phyloP scores from a whole-genome alignment of 1,140 invertebrate genomes.

The Eurosta solidaginis region DNA sequence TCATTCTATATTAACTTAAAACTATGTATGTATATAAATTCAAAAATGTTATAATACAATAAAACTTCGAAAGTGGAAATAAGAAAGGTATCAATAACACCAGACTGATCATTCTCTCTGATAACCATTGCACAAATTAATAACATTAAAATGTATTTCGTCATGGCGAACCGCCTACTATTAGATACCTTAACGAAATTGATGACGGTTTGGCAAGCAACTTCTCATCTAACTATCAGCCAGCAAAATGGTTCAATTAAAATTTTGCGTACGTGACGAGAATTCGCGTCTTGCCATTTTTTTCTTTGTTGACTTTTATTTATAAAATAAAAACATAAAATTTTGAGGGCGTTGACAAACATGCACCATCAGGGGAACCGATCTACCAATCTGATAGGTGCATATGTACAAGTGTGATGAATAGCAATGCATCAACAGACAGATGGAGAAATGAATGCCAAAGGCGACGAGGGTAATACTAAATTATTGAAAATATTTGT shows the following conservation, averaged over 20 bases:
- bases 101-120: background rate
- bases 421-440: background rate
- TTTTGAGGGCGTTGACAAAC: constrained; percentile 7
- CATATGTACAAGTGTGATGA: background rate
- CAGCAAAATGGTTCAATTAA: constrained; percentile 44
- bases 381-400: constrained; percentile 16
- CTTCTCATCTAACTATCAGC: background rate
- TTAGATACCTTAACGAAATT: background rate
- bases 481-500: no score
- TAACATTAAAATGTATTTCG: constrained; percentile 7
- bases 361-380: constrained; percentile 22
- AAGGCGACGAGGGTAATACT: background rate
- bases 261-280: constrained; percentile 56
- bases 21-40: background rate
- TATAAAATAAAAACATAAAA: background rate
- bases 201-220: background rate
- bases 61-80: background rate
- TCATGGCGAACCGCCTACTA: background rate
- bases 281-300: constrained; percentile 37
- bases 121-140: background rate
- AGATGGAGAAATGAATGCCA: constrained; percentile 2
- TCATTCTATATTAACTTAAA: no score
- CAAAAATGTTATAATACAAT: background rate
- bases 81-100: no score
- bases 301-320: background rate